A percentile compares a stretch with the other conserved stretches of the same genome.
These are phyloP conservation scores for Sminthurinus signatus DNA, from an alignment of 1,140 invertebrate species.

Conservation along the genomic window DNA sequence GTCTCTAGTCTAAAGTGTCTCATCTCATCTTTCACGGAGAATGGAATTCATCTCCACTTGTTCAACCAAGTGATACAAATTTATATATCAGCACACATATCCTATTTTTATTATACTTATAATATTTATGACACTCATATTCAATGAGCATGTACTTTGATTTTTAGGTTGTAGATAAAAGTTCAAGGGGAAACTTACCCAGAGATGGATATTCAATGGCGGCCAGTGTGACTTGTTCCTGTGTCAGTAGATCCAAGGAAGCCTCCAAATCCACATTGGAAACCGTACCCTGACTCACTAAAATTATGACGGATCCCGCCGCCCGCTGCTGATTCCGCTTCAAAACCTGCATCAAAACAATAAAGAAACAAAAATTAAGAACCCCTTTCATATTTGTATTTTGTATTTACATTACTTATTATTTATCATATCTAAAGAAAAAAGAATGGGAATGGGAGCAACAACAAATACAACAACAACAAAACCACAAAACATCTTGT, in stretches of 20 bases:
- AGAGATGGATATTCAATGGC: conserved; percentile 42
- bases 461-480: no score
- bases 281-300: conserved; percentile 44
- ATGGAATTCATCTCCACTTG: not conserved
- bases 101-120: not conserved
- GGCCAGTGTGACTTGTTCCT: conserved; percentile 38
- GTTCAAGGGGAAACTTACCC: conserved; percentile 28
- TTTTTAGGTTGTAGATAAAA: no score
- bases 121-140: no score
- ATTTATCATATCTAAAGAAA: no score
- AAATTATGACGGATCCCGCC: conserved; percentile 52
- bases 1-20: no score
- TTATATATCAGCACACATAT: not conserved
- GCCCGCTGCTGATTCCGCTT: conserved; percentile 46
- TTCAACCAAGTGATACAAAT: not conserved
- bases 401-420: no score
- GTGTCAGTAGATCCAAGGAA: conserved; percentile 33
- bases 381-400: no score
- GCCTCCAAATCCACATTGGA: conserved; percentile 38
- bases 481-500: no score
- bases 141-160: no score
- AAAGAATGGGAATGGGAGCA: no score
- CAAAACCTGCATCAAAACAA: conserved; percentile 48
- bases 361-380: no score
- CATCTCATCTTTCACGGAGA: no score